Conservation (phyloP, 2,888 invertebrate species). For the Cosmia trapezina region DNA sequence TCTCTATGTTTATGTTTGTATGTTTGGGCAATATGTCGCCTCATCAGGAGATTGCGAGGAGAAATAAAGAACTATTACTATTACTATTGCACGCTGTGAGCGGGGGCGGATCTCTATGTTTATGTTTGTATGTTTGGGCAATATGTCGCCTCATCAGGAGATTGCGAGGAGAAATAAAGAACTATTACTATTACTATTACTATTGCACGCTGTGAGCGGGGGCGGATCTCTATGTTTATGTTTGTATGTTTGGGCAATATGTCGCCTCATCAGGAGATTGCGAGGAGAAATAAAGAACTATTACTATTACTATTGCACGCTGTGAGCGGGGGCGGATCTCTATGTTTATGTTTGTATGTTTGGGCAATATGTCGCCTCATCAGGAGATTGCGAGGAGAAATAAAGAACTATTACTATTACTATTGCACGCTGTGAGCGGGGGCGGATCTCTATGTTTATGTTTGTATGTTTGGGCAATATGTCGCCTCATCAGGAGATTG, state of each 20-base stretch:
- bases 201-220: too few relatives aligned
- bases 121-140: too few relatives aligned
- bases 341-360: too few relatives aligned
- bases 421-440: too few relatives aligned
- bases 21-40: not conserved
- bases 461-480: too few relatives aligned
- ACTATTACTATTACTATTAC: fast-evolving
- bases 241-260: too few relatives aligned
- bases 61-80: too few relatives aligned
- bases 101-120: not conserved
- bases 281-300: too few relatives aligned
- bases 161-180: too few relatives aligned
- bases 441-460: not conserved
- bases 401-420: fast-evolving
- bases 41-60: not conserved
- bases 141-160: not conserved
- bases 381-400: not conserved
- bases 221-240: not conserved
- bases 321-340: not conserved
- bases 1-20: too few relatives aligned
- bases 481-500: not conserved
- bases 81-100: too few relatives aligned
- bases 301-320: too few relatives aligned
- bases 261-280: not conserved
- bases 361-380: not conserved